These are phyloP conservation scores for Cosmia trapezina DNA, from an alignment of 2,888 invertebrate species.

Conservation along the genomic window DNA sequence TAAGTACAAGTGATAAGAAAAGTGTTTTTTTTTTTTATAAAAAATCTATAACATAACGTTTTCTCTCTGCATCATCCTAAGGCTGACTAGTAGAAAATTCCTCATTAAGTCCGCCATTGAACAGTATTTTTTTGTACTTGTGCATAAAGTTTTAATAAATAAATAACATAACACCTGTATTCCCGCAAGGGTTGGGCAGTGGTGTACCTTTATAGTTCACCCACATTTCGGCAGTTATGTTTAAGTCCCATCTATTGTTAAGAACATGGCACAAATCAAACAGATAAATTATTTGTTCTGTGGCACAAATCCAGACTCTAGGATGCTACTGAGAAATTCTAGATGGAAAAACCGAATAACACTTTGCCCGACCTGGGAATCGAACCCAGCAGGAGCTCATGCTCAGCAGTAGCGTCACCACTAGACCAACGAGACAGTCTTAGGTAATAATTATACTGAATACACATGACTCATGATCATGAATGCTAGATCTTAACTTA, in stretches of 20 bases:
- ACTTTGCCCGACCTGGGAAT: neutral
- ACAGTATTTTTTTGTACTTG: too few relatives aligned
- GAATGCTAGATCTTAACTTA: slow-evolving; percentile 5
- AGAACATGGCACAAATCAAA: too few relatives aligned
- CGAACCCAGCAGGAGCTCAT: too few relatives aligned
- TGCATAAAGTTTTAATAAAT: too few relatives aligned
- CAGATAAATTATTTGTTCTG: too few relatives aligned
- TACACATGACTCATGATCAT: slow-evolving; percentile 1
- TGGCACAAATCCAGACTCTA: too few relatives aligned
- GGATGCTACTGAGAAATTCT: neutral
- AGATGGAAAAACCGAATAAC: neutral
- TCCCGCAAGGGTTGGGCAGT: neutral
- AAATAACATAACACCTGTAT: neutral
- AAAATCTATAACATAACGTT: neutral
- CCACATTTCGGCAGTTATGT: neutral
- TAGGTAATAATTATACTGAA: neutral
- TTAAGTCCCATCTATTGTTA: neutral
- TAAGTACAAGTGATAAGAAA: slow-evolving; percentile 20
- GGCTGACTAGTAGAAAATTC: too few relatives aligned
- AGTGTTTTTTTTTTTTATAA: slow-evolving; percentile 3
- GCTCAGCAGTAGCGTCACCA: too few relatives aligned
- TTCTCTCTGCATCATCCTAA: too few relatives aligned
- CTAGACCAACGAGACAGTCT: neutral
- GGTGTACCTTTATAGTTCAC: neutral
- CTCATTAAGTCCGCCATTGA: too few relatives aligned